A percentile compares a stretch with the other conserved stretches of the same genome.
phyloP scores from a whole-genome alignment of 1,140 invertebrate species.

The Monomorium pharaonis region DNA sequence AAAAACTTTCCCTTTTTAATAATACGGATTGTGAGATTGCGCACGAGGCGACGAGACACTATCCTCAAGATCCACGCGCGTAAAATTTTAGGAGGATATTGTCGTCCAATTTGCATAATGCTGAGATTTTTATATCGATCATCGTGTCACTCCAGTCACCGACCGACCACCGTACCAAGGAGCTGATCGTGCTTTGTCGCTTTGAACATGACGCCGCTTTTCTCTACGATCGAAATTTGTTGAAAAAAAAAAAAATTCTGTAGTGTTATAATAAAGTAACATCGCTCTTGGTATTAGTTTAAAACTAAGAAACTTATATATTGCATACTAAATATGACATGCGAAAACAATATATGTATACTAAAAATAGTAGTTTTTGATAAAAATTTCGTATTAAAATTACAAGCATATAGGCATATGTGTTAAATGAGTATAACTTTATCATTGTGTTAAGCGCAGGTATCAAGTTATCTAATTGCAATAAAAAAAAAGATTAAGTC shows the following conservation, averaged over 20 bases:
- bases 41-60: not conserved
- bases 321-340: no score
- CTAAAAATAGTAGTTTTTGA: not conserved
- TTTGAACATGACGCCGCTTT: not conserved
- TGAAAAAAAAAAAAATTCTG: not conserved
- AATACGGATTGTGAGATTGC: not conserved
- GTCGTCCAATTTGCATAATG: constrained; percentile 26
- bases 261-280: not conserved
- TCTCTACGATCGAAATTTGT: not conserved
- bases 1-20: not conserved
- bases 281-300: not conserved
- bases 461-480: constrained; percentile 9
- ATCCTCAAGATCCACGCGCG: not conserved
- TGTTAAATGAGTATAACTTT: not conserved
- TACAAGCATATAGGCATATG: not conserved
- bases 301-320: not conserved
- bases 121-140: constrained; percentile 29
- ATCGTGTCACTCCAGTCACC: not conserved
- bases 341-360: not conserved
- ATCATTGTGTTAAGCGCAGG: not conserved
- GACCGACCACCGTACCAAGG: not conserved
- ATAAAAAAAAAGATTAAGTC: constrained; percentile 6
- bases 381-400: not conserved
- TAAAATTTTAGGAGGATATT: constrained; percentile 33
- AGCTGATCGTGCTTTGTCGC: not conserved